Evolutionary conservation across 2,888 invertebrate genomes (phyloP).

Genomic region (Helicoverpa assulta): DNA sequence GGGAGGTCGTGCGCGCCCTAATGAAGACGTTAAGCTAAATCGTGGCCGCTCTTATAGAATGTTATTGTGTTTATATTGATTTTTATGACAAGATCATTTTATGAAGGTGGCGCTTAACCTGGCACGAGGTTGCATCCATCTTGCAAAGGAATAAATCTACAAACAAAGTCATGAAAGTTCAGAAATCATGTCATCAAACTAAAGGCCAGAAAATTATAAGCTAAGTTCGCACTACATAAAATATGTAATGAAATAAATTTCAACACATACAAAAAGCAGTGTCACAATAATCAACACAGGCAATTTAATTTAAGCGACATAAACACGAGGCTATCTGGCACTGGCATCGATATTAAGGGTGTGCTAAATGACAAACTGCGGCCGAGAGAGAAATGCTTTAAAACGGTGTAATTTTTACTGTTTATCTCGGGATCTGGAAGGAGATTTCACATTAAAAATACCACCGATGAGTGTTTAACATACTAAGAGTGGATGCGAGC

Average conservation of each 20-base stretch:
- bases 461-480: conserved; percentile 78
- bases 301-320: conserved; percentile 89
- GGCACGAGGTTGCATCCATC: background rate
- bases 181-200: conserved; percentile 27
- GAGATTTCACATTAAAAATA: conserved; percentile 82
- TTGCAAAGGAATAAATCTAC: conserved; percentile 23
- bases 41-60: conserved; percentile 80
- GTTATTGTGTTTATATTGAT: conserved; percentile 85
- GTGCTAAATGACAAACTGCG: conserved; percentile 89
- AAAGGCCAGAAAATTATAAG: conserved; percentile 46
- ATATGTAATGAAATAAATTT: conserved; percentile 79
- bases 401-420: conserved; percentile 84
- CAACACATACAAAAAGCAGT: conserved; percentile 80
- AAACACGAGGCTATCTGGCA: conserved; percentile 86
- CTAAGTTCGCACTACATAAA: conserved; percentile 64
- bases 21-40: conserved; percentile 88
- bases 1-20: conserved; percentile 84
- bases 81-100: conserved; percentile 86
- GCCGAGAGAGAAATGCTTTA: conserved; percentile 83
- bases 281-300: conserved; percentile 87
- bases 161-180: conserved; percentile 26
- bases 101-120: conserved; percentile 57
- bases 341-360: conserved; percentile 87
- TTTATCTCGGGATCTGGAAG: conserved; percentile 81
- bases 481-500: conserved; percentile 68